Base-by-base conservation (phyloP, 2,888 invertebrate genomes). In the Sinohyriopsis cumingii region DNA sequence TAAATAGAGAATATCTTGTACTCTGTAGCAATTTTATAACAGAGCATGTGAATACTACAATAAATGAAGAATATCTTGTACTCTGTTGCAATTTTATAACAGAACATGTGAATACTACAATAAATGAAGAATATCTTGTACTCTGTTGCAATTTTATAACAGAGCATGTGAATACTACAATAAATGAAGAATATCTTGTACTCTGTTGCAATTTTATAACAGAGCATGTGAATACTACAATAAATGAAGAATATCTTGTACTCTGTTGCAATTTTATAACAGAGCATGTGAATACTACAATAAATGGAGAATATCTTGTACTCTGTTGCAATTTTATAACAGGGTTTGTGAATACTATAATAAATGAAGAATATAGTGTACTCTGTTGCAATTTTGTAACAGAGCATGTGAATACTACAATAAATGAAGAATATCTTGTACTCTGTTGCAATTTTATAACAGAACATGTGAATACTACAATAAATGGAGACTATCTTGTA, bases 401-500 rank as follows among this genome's bases (percentile, higher is more conserved):
- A 25, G 25, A 25, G 4, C 25, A 25, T 25, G 25, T 25, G 25
- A 25, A 25, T 25, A 3, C 25, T 25, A 25, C 25, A 25, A 69
- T 69, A 75, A 64, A 66, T 33, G 53, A 4, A 22, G 25, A 33
- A 53, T 62, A 62, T 62, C 53, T 18, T 22, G 61, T 20, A 60
- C 19, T 55, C 53, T 54, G 22, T 6, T 15, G 33, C 33, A 33
- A 33, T 33, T 33, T 33, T 33, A 6, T 3, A 33, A 33, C 5
- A 25, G 25, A 25, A 25, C 25, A 25, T 25, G 25, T 25, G 25
- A 25, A 25, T 25, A 3, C 25, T 25, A 25, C 25, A 25, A 69
- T 69, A 75, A 64, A 66, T 33, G 53, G 25, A 22, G 25, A 33
- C n/a, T 62, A 62, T 62, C 53, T 18, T 22, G 61, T 20, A 60